Evolutionary conservation across 2,797 vertebrate genomes (phyloP).

Genomic region (Cephalopachus bancanus): DNA sequence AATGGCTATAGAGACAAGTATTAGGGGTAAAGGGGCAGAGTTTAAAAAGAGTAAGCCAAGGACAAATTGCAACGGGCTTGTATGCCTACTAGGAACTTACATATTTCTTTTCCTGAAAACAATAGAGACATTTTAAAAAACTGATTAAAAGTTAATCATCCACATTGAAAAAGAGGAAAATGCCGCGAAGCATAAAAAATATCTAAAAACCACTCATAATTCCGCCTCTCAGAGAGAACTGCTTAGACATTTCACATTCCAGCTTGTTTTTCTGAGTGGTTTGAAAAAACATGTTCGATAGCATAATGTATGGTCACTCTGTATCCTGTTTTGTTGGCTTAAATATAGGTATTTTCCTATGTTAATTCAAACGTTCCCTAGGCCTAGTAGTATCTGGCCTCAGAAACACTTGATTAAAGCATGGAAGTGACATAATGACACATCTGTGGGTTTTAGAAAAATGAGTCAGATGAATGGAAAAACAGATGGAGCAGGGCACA

Average conservation of each 20-base stretch:
- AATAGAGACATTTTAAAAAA: background rate
- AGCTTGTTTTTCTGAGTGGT: conserved; percentile 21
- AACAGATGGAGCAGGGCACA: background rate
- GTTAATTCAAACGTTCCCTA: conserved; percentile 67
- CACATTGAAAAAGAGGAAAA: conserved; percentile 13
- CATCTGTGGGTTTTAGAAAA: conserved; percentile 60
- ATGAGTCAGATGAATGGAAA: conserved; percentile 68
- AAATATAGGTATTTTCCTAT: background rate
- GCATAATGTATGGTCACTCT: background rate
- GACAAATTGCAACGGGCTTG: background rate
- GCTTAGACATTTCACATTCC: background rate
- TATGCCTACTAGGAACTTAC: background rate
- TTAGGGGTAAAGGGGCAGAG: background rate
- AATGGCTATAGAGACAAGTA: background rate
- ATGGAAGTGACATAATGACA: conserved; percentile 51
- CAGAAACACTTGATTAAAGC: conserved; percentile 3
- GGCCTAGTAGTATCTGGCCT: background rate
- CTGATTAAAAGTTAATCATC: background rate
- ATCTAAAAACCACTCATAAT: background rate
- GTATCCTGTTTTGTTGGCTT: conserved; percentile 69
- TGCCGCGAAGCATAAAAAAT: conserved; percentile 1
- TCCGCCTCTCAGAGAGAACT: background rate
- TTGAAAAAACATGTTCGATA: background rate
- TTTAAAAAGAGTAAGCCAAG: background rate
- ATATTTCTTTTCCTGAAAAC: background rate